phyloP scores from a whole-genome alignment of 2,797 vertebrate species.

The Cottoperca gobio region DNA sequence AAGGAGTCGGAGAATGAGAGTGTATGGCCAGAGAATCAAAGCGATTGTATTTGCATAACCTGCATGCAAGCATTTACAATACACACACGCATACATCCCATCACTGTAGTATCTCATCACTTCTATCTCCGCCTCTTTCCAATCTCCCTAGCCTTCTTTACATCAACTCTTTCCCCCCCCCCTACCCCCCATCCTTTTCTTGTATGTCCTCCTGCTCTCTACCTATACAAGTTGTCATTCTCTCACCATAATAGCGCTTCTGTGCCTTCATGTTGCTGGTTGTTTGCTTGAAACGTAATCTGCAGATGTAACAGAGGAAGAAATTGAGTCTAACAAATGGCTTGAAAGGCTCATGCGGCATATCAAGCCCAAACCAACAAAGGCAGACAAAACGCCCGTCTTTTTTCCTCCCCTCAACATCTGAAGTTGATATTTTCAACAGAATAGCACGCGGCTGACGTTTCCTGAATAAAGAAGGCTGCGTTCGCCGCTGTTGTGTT shows the following conservation, averaged over 20 bases:
- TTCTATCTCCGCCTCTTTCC: constrained; percentile 68
- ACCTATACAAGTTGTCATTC: constrained; percentile 75
- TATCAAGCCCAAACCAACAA: constrained; percentile 83
- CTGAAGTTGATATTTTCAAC: constrained; percentile 83
- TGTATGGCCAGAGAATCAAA: constrained; percentile 69
- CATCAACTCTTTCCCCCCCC: constrained; percentile 61
- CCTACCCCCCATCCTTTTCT: constrained; percentile 42
- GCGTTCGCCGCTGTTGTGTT: constrained; percentile 68
- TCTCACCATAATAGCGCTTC: constrained; percentile 73
- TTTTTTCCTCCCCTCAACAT: constrained; percentile 77
- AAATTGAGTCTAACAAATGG: constrained; percentile 87
- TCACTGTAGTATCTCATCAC: constrained; percentile 70
- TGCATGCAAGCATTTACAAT: constrained; percentile 61
- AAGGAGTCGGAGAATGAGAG: constrained; percentile 45
- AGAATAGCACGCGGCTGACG: constrained; percentile 76
- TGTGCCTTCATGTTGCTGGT: constrained; percentile 74
- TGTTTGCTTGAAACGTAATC: constrained; percentile 85
- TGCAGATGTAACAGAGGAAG: constrained; percentile 81
- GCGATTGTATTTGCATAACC: constrained; percentile 72
- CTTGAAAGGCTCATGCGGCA: constrained; percentile 81
- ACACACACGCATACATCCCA: constrained; percentile 62
- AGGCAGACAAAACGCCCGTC: constrained; percentile 83
- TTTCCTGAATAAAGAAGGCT: constrained; percentile 74
- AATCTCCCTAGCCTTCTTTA: constrained; percentile 68
- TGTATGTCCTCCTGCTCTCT: constrained; percentile 46